Evolutionary conservation across 2,888 invertebrate species (phyloP).

Genomic region (Drosophila kokeensis): DNA sequence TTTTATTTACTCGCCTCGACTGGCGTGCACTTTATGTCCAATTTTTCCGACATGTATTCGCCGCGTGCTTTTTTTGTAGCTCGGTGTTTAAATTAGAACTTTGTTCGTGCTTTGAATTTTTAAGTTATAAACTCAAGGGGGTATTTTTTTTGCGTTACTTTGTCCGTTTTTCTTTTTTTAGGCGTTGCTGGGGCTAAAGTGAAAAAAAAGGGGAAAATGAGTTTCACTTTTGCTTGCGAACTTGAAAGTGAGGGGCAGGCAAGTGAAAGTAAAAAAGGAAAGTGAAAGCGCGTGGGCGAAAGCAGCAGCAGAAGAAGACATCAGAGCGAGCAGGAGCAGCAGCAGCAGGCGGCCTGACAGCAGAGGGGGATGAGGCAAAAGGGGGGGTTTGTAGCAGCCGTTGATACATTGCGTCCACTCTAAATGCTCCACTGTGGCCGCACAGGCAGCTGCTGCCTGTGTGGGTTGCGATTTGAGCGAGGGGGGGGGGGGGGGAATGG

Average conservation of each 20-base stretch:
- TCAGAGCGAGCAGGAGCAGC: constrained; percentile 20
- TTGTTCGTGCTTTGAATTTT: constrained; percentile 85
- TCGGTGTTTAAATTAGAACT: constrained; percentile 85
- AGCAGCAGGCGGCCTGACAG: not conserved
- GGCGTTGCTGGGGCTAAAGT: constrained; percentile 53
- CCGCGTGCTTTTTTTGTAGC: constrained; percentile 42
- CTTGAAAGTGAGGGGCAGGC: not conserved
- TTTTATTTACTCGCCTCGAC: constrained; percentile 78
- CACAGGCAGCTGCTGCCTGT: constrained; percentile 62
- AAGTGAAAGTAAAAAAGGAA: constrained; percentile 55
- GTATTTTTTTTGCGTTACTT: constrained; percentile 62
- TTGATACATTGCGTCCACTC: constrained; percentile 79
- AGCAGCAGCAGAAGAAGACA: constrained; percentile 45
- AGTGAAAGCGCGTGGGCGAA: constrained; percentile 41
- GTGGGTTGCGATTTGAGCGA: not conserved
- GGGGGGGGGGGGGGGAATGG: not conserved
- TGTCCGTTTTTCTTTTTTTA: constrained; percentile 14
- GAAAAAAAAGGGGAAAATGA: constrained; percentile 72
- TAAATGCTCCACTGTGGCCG: constrained; percentile 77
- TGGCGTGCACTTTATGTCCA: constrained; percentile 78
- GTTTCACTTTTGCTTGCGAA: constrained; percentile 66
- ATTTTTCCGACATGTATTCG: constrained; percentile 54
- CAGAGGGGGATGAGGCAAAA: not conserved
- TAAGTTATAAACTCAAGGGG: constrained; percentile 84
- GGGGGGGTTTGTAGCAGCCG: constrained; percentile 51